Evolutionary conservation across 2,888 invertebrate species (phyloP).

Genomic region (Sinohyriopsis cumingii): DNA sequence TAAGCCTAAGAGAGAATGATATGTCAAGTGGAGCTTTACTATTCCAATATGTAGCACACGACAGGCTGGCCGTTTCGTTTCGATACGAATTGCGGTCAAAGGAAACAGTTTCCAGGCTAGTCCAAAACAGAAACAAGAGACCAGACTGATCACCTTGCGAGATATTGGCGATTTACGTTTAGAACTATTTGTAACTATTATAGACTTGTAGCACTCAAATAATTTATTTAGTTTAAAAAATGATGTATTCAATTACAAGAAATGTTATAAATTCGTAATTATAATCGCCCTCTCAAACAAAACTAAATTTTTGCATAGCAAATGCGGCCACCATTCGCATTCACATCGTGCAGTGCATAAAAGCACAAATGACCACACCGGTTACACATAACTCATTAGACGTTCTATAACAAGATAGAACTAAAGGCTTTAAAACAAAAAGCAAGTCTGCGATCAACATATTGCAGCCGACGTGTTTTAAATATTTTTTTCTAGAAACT

Average conservation of each 20-base stretch:
- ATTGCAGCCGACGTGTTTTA: no score
- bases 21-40: background rate
- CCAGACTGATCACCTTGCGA: background rate
- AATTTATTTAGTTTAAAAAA: background rate
- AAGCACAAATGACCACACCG: background rate
- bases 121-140: background rate
- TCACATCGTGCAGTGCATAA: background rate
- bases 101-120: background rate
- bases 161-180: background rate
- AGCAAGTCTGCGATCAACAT: no score
- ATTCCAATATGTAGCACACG: background rate
- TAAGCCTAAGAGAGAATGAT: background rate
- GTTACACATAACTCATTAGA: background rate
- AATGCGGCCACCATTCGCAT: background rate
- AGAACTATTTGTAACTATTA: background rate
- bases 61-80: background rate
- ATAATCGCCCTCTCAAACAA: background rate
- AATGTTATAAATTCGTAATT: conserved; percentile 4
- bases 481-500: no score
- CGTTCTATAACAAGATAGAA: no score
- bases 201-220: background rate
- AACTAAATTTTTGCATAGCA: background rate
- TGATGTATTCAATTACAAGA: conserved; percentile 1
- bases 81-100: conserved; percentile 1
- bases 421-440: no score